phyloP scores from a whole-genome alignment of 37 sponge, comb jelly and placozoan genomes.

The Aphrocallistes beatrix region DNA sequence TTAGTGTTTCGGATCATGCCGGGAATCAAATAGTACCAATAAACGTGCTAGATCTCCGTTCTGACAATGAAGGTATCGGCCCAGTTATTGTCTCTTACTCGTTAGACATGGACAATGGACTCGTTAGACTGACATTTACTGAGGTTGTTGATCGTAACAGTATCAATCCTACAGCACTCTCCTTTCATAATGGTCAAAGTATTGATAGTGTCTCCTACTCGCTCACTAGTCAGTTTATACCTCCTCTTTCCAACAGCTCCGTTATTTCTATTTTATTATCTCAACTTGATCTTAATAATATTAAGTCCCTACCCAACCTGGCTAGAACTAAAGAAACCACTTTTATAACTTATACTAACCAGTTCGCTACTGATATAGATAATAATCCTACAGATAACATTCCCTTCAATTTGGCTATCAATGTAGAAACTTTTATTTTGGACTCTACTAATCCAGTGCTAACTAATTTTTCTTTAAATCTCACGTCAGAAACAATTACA shows the following conservation, averaged over 20 bases:
- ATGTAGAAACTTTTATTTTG: constrained; percentile 26
- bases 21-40: background rate
- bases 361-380: constrained; percentile 44
- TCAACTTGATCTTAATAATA: constrained; percentile 32
- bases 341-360: constrained; percentile 35
- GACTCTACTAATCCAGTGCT: constrained; percentile 47
- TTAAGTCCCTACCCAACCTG: constrained; percentile 50
- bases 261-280: constrained; percentile 24
- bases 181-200: constrained; percentile 34
- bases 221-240: constrained; percentile 15
- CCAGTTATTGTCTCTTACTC: constrained; percentile 47
- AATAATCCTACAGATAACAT: constrained; percentile 25
- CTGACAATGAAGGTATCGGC: constrained; percentile 29
- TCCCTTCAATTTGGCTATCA: constrained; percentile 30
- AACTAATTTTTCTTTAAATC: constrained; percentile 30
- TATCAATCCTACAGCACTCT: constrained; percentile 24
- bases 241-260: constrained; percentile 14
- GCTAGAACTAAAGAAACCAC: constrained; percentile 50
- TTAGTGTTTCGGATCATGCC: background rate
- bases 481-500: constrained; percentile 44
- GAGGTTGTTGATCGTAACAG: constrained; percentile 46
- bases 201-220: constrained; percentile 19
- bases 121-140: constrained; percentile 48
- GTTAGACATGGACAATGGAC: constrained; percentile 40
- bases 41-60: background rate